A percentile compares a stretch with the other conserved stretches of the same genome.
These are phyloP conservation scores for Thereuonema tuberculata DNA, from an alignment of 1,140 invertebrate species.

Conservation along the genomic window DNA sequence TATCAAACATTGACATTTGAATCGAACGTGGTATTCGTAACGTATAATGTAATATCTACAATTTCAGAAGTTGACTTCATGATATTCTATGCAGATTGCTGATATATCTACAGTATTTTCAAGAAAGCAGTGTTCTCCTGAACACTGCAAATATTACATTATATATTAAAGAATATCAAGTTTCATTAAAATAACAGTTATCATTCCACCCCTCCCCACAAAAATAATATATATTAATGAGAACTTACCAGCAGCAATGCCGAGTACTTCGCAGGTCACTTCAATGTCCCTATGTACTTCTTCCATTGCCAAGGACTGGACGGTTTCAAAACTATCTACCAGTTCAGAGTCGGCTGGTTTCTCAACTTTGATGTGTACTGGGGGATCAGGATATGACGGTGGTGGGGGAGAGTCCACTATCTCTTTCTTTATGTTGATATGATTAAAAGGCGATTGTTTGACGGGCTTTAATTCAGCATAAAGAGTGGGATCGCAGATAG, in stretches of 20 bases:
- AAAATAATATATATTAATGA: too few relatives aligned
- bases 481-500: background rate
- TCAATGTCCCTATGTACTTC: slow-evolving; percentile 70
- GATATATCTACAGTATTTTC: too few relatives aligned
- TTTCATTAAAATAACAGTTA: too few relatives aligned
- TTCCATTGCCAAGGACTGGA: slow-evolving; percentile 68
- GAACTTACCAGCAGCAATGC: slow-evolving; percentile 69
- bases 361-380: background rate
- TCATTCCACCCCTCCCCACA: too few relatives aligned
- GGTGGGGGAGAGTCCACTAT: background rate
- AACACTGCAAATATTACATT: too few relatives aligned
- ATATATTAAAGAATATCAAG: too few relatives aligned
- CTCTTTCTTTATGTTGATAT: background rate
- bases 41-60: too few relatives aligned
- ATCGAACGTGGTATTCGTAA: too few relatives aligned
- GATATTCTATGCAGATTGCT: too few relatives aligned
- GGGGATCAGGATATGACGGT: background rate
- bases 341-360: background rate
- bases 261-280: slow-evolving; percentile 62
- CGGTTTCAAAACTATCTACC: slow-evolving; percentile 54
- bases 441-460: background rate
- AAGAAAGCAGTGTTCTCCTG: too few relatives aligned
- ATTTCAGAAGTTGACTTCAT: too few relatives aligned
- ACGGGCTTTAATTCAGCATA: background rate
- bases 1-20: too few relatives aligned